Percentiles rank a stretch among this genome's conserved stretches.
Evolutionary conservation across 2,113 vertebrate species (phyloP).

Genomic region (Campylorhamphus procurvoides): DNA sequence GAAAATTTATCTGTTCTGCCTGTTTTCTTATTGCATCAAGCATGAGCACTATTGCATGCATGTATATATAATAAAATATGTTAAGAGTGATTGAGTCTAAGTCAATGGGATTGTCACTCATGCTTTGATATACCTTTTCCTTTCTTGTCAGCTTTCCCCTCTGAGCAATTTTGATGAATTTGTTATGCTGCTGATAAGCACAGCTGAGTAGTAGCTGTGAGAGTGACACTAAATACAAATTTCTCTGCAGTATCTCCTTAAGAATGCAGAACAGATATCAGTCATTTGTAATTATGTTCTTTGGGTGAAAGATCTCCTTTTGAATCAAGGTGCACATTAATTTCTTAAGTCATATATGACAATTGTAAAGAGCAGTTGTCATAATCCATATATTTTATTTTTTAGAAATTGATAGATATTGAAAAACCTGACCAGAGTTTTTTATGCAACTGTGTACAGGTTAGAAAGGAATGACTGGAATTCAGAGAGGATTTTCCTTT

Average conservation of each 20-base stretch:
- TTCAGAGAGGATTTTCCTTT: not conserved
- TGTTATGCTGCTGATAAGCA: not conserved
- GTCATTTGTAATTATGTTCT: not conserved
- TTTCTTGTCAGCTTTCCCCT: not conserved
- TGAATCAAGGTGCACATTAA: not conserved
- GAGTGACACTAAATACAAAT: not conserved
- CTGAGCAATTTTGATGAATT: not conserved
- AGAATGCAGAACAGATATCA: not conserved
- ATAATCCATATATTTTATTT: not conserved
- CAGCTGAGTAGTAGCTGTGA: not conserved
- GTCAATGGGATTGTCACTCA: constrained; percentile 10
- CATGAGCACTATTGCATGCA: not conserved
- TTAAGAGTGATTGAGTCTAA: not conserved
- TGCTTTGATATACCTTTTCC: not conserved
- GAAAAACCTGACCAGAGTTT: not conserved
- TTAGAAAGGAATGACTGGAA: not conserved
- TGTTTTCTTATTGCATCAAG: not conserved
- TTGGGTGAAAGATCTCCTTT: not conserved
- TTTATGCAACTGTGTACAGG: not conserved
- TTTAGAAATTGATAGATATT: not conserved
- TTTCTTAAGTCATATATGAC: not conserved
- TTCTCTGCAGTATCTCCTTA: not conserved
- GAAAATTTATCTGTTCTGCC: not conserved
- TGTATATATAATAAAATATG: not conserved
- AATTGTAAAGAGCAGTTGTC: not conserved